A percentile compares a stretch with the other conserved stretches of the same genome.
Conservation (phyloP, 2,797 vertebrate species). For the Heterohyrax brucei region DNA sequence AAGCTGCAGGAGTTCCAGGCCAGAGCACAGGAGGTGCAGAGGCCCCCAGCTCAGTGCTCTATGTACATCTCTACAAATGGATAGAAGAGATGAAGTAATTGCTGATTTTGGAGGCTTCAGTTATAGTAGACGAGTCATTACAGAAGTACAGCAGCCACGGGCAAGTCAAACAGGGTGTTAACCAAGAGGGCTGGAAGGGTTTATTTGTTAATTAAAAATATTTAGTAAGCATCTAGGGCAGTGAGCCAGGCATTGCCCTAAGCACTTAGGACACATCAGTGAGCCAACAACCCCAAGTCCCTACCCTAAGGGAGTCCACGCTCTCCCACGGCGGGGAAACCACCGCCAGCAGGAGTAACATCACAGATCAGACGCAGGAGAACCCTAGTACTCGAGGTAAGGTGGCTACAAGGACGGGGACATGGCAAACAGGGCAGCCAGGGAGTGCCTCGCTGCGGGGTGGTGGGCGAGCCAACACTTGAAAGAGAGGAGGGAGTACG, state of each 20-base stretch:
- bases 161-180: conserved; percentile 2
- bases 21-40: not conserved
- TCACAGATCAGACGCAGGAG: not conserved
- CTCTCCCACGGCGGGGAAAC: not conserved
- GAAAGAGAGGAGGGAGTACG: not conserved
- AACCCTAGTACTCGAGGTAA: not conserved
- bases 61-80: not conserved
- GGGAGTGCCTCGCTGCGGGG: not conserved
- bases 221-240: not conserved
- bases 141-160: conserved; percentile 2
- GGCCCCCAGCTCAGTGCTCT: not conserved
- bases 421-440: conserved; percentile 19
- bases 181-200: not conserved
- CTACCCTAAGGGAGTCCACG: not conserved
- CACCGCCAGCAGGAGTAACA: not conserved
- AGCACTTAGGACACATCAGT: not conserved
- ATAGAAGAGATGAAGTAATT: not conserved
- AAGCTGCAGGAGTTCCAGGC: not conserved
- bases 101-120: not conserved
- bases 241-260: not conserved
- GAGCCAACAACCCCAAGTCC: not conserved
- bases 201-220: conserved; percentile 59
- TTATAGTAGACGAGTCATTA: not conserved
- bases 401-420: not conserved
- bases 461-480: not conserved